Evolutionary conservation across 1,140 invertebrate species (phyloP).

Genomic region (Popillia japonica): DNA sequence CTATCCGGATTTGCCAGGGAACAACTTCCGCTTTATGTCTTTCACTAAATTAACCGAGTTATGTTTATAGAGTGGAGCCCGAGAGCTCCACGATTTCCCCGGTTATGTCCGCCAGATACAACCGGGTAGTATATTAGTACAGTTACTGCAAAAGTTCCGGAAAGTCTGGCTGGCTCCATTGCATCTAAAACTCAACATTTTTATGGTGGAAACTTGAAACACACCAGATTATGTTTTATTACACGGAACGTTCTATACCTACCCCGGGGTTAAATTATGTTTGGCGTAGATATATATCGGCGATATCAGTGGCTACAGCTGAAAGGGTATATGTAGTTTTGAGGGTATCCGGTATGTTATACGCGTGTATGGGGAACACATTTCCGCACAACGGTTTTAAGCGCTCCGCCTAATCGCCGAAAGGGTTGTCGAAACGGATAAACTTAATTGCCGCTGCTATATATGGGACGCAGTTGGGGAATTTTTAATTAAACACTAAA

Average conservation of each 20-base stretch:
- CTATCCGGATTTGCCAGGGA: conserved; percentile 49
- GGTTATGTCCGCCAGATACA: conserved; percentile 34
- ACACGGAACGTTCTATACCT: not conserved
- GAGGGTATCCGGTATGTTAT: not conserved
- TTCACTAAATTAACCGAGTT: conserved; percentile 59
- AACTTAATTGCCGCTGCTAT: conserved; percentile 7
- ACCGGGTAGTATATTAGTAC: not conserved
- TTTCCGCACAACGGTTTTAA: not conserved
- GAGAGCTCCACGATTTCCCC: conserved; percentile 36
- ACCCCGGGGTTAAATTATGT: conserved; percentile 36
- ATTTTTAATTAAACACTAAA: conserved; percentile 34
- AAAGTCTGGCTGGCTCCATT: conserved; percentile 44
- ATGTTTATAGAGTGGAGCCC: conserved; percentile 55
- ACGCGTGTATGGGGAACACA: not conserved
- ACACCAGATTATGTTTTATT: conserved; percentile 37
- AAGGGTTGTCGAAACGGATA: conserved; percentile 4
- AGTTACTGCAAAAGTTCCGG: conserved; percentile 52
- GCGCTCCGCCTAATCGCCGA: conserved; percentile 3
- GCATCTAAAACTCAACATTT: conserved; percentile 48
- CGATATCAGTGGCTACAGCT: conserved; percentile 2
- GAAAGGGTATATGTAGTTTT: not conserved
- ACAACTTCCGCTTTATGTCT: conserved; percentile 54
- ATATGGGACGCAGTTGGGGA: not conserved
- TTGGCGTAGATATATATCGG: conserved; percentile 29
- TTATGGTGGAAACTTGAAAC: conserved; percentile 50